Conservation (phyloP, 2,888 invertebrate genomes). For the Cryptus armator region DNA sequence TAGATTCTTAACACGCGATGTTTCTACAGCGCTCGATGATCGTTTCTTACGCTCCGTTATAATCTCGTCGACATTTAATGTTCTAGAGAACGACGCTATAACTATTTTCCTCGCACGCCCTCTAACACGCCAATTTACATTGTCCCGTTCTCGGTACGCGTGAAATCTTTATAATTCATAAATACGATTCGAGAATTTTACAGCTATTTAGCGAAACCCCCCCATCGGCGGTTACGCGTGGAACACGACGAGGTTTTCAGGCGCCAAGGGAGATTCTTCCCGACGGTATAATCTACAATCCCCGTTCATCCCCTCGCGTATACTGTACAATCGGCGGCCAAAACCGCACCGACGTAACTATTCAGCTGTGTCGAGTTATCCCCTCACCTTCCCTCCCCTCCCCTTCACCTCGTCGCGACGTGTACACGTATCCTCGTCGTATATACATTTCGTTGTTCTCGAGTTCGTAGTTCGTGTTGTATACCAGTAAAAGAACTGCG, state of each 20-base stretch:
- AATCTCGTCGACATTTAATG: conserved; percentile 13
- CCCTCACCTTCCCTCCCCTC: background rate
- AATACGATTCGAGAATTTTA: conserved; percentile 1
- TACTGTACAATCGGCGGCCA: background rate
- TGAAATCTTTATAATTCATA: background rate
- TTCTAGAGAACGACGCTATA: background rate
- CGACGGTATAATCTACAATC: conserved; percentile 5
- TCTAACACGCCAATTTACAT: background rate
- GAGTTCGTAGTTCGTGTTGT: conserved; percentile 33
- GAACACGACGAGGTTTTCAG: background rate
- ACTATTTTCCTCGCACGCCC: background rate
- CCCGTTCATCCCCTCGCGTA: background rate
- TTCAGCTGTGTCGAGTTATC: conserved; percentile 24
- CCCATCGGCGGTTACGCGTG: background rate
- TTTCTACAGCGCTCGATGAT: conserved; percentile 2
- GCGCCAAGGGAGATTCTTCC: conserved; percentile 24
- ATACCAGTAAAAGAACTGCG: background rate
- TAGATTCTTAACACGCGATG: conserved; percentile 36
- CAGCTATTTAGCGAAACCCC: conserved; percentile 23
- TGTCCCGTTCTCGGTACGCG: background rate
- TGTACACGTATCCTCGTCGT: conserved; percentile 20
- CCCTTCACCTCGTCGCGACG: conserved; percentile 25
- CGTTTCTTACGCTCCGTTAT: conserved; percentile 6
- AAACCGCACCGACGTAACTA: conserved; percentile 23
- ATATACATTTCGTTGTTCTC: conserved; percentile 5